Evolutionary conservation across 1,140 invertebrate genomes (phyloP), one percentile per base, ranked within the genome.

Genomic region (Harpegnathos saltator): DNA sequence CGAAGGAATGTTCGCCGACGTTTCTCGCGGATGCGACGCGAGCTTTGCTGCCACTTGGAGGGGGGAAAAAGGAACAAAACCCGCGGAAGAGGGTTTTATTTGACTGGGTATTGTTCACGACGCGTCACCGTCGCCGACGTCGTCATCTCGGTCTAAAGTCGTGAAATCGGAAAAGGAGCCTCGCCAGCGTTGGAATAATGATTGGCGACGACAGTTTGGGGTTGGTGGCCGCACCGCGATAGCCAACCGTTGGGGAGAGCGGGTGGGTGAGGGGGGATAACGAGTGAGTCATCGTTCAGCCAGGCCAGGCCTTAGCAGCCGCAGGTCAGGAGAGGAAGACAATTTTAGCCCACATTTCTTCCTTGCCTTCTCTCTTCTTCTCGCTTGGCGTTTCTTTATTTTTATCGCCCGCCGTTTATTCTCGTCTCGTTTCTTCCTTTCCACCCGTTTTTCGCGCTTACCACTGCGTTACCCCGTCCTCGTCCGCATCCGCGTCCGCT

Each of bases 261-360:
- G 74, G 65, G 38, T 44, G 59, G 61, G 52, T n/a, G 58, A 68
- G 63, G 73, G 74, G 72, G 83, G 88, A 54, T 54, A 86, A 86
- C 85, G 90, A 82, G 82, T 93, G 92, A 93, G 86, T 93, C 92
- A 93, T 92, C 91, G 90, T 89, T 89, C 83, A 87, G 86, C 91
- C 85, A 90, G 86, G 89, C 91, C 92, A 89, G 88, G 89, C 90
- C 88, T 90, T 84, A 89, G 88, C 89, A 90, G 91, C 86, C 88
- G 87, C 91, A 92, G 91, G 91, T 92, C 92, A 92, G 89, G 88
- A 91, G 90, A 91, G 90, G 91, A 91, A 91, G 91, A 92, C 84
- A 81, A 90, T 90, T 93, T 93, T 93, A 93, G 92, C 90, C 90
- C 89, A 90, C 87, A 92, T 93, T 93, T 92, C 90, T 92, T 87